Conservation (phyloP, 30 jellyfish, hydroid and myxozoan genomes). For the Turritopsis dohrnii region DNA sequence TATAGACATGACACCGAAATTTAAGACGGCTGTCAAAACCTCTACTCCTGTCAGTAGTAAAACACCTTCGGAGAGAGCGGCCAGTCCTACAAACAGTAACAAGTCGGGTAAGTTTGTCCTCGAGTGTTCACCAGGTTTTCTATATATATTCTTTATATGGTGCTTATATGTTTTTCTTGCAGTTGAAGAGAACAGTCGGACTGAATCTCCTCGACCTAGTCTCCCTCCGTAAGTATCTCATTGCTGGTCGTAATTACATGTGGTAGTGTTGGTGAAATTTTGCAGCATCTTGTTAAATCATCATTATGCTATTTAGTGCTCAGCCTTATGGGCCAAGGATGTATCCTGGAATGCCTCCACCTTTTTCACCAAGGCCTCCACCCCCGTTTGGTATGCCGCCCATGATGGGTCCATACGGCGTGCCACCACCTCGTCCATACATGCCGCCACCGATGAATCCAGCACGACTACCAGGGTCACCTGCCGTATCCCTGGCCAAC, state of each 20-base stretch:
- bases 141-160: not conserved
- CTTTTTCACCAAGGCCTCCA: conserved; percentile 7
- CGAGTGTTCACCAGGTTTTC: not conserved
- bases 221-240: not conserved
- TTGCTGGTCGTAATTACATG: too few relatives aligned
- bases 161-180: not conserved
- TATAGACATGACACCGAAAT: conserved; percentile 38
- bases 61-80: conserved; percentile 28
- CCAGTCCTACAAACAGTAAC: conserved; percentile 36
- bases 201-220: conserved; percentile 1
- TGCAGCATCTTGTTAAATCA: not conserved
- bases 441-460: not conserved
- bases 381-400: conserved; percentile 17
- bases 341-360: conserved; percentile 15
- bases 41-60: conserved; percentile 28
- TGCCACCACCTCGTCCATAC: not conserved
- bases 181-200: conserved; percentile 9
- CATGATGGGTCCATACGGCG: not conserved
- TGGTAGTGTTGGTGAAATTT: too few relatives aligned
- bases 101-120: conserved; percentile 31
- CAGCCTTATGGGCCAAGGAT: not conserved
- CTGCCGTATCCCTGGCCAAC: not conserved
- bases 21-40: not conserved
- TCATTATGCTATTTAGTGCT: not conserved
- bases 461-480: not conserved